These are phyloP conservation scores for Uria lomvia DNA, from an alignment of 2,113 vertebrate species.

Conservation along the genomic window DNA sequence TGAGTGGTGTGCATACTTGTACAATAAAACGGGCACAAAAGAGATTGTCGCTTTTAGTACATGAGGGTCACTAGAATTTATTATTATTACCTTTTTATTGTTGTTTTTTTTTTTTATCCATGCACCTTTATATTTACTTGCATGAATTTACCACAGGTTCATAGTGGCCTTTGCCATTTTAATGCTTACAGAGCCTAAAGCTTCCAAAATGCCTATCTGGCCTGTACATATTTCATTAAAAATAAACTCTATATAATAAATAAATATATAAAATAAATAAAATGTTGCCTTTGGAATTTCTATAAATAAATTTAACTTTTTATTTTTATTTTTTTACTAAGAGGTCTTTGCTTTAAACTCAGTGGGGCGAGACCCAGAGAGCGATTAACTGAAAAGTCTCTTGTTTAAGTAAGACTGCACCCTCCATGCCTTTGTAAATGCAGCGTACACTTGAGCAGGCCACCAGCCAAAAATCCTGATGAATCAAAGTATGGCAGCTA, in stretches of 20 bases:
- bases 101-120: conserved; percentile 63
- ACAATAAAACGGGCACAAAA: conserved; percentile 82
- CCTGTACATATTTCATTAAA: conserved; percentile 91
- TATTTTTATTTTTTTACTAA: conserved; percentile 72
- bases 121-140: conserved; percentile 78
- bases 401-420: conserved; percentile 75
- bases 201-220: conserved; percentile 88
- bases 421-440: conserved; percentile 79
- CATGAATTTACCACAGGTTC: conserved; percentile 84
- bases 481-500: conserved; percentile 77
- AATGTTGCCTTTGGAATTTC: conserved; percentile 90
- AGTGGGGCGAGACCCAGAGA: conserved; percentile 73
- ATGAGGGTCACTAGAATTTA: conserved; percentile 76
- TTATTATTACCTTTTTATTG: conserved; percentile 57
- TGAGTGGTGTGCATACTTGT: conserved; percentile 77
- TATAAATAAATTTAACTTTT: conserved; percentile 89
- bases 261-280: conserved; percentile 93
- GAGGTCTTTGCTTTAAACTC: conserved; percentile 84
- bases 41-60: conserved; percentile 81
- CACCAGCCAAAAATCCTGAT: conserved; percentile 77
- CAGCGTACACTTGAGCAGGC: conserved; percentile 77
- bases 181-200: conserved; percentile 85
- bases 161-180: conserved; percentile 76
- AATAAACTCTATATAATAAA: conserved; percentile 93
- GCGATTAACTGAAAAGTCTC: conserved; percentile 77